These are phyloP conservation scores for Samia ricini DNA, from an alignment of 1,140 invertebrate genomes.

Conservation along the genomic window DNA sequence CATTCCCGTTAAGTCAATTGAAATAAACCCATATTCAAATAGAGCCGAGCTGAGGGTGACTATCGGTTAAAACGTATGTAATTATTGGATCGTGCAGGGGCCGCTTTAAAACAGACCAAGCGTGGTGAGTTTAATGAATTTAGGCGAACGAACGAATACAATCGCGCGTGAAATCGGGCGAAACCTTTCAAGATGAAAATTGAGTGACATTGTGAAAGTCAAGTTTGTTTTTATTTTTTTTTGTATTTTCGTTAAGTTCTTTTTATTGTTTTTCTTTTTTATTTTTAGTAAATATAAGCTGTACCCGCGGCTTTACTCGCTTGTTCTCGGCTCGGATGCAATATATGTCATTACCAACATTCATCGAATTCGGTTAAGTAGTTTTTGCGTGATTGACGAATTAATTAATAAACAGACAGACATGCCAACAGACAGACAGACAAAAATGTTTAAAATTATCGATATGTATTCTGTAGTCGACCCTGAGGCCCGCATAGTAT, in stretches of 20 bases:
- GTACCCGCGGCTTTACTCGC: too few relatives aligned
- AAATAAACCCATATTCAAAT: conserved; percentile 72
- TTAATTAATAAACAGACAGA: too few relatives aligned
- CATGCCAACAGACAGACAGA: too few relatives aligned
- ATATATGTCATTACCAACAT: too few relatives aligned
- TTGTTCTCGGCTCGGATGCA: too few relatives aligned
- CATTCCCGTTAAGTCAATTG: conserved; percentile 50
- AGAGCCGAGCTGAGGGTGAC: conserved; percentile 57
- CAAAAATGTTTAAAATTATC: too few relatives aligned
- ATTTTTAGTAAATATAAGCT: too few relatives aligned
- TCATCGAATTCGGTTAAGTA: too few relatives aligned
- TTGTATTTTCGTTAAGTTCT: neutral
- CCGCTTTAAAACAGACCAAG: conserved; percentile 47
- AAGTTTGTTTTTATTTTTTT: neutral
- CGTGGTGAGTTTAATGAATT: conserved; percentile 68
- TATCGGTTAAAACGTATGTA: conserved; percentile 73
- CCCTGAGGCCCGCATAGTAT: too few relatives aligned
- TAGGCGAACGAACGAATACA: conserved; percentile 34
- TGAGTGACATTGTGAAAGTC: conserved; percentile 7
- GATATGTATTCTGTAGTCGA: too few relatives aligned
- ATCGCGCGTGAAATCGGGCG: conserved; percentile 30
- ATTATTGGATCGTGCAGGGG: conserved; percentile 64
- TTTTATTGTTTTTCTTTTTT: too few relatives aligned
- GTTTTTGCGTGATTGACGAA: too few relatives aligned
- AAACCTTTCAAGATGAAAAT: conserved; percentile 28